Base-by-base conservation (phyloP, 2,797 vertebrate species). In the Pseudomugil tenellus region DNA sequence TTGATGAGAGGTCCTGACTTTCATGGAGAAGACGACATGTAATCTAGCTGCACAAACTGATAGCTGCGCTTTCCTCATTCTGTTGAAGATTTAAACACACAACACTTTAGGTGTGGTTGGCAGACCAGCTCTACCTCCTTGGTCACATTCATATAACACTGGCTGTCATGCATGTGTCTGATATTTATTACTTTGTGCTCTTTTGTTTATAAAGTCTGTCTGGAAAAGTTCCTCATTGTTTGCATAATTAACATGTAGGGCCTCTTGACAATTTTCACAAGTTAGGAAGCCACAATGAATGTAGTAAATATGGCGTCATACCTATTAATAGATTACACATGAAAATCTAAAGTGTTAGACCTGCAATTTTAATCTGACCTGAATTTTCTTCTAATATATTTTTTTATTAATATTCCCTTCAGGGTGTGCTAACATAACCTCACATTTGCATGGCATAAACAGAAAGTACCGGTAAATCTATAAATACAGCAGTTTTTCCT, bases 101-200 rank as follows among this genome's bases (percentile, higher is more conserved):
- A 28, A 49, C 49, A 12, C 14, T 32, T 29, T 57, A 80, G 86
- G 87, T 77, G 82, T 91, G 84, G 89, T 77, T 81, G 76, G 80
- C 68, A 73, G 79, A 90, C 72, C 76, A 84, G 81, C 77, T 84
- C 62, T 74, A 61, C 84, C 74, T 84, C 77, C 32, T 81, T 29
- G 26, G 63, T 74, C 65, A 32, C 84, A 85, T 88, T 91, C 69
- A 79, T 66, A 61, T 72, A 82, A 62, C 57, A 62, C 21, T 23
- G 23, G 17, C 32, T 1, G 0, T 32, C 72, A 48, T 6, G 28
- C 39, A 71, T 66, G 13, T 60, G n/a, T 26, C 25, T 70, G 48
- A 72, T 67, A 64, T 39, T 51, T 48, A 65, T 6, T 29, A 34
- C 29, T 2, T n/a, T 11, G 2, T 69, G 4, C 35, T 48, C 21